phyloP scores from a whole-genome alignment of 2,888 invertebrate species.

The Nymphalis urticae region DNA sequence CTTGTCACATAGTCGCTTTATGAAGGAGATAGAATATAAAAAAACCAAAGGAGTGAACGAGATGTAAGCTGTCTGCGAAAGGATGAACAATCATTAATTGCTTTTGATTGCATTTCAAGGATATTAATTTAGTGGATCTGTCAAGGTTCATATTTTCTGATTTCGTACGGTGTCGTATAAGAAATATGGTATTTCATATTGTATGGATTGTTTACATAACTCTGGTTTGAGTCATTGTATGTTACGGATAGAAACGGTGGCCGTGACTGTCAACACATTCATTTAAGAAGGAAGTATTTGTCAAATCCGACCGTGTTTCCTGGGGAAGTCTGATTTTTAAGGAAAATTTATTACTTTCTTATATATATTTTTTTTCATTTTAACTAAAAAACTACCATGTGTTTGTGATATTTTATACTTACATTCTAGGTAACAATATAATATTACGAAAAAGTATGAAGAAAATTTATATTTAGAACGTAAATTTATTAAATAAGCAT shows the following conservation, averaged over 20 bases:
- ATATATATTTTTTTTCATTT: not conserved
- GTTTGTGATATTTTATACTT: not conserved
- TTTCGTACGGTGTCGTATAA: constrained; percentile 68
- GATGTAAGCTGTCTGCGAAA: constrained; percentile 45
- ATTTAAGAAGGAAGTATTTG: constrained; percentile 72
- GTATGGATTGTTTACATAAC: constrained; percentile 74
- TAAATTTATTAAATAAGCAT: too few relatives aligned
- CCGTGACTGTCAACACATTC: constrained; percentile 71
- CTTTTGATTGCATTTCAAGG: constrained; percentile 79
- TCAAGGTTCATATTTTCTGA: constrained; percentile 76
- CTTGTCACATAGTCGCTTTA: constrained; percentile 74
- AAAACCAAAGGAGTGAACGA: constrained; percentile 42
- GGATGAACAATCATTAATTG: constrained; percentile 71
- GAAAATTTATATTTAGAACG: too few relatives aligned
- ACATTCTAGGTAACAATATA: too few relatives aligned
- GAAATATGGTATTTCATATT: constrained; percentile 60
- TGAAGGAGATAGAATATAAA: constrained; percentile 46
- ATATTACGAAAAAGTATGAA: too few relatives aligned
- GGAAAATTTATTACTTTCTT: constrained; percentile 28
- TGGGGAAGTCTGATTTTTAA: constrained; percentile 60
- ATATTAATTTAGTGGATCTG: constrained; percentile 78
- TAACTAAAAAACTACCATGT: not conserved
- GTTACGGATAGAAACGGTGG: constrained; percentile 58
- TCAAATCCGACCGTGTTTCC: constrained; percentile 55
- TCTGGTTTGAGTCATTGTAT: constrained; percentile 69